Evolutionary conservation across 1,140 invertebrate genomes (phyloP).

Genomic region (Drosophila setifemur): DNA sequence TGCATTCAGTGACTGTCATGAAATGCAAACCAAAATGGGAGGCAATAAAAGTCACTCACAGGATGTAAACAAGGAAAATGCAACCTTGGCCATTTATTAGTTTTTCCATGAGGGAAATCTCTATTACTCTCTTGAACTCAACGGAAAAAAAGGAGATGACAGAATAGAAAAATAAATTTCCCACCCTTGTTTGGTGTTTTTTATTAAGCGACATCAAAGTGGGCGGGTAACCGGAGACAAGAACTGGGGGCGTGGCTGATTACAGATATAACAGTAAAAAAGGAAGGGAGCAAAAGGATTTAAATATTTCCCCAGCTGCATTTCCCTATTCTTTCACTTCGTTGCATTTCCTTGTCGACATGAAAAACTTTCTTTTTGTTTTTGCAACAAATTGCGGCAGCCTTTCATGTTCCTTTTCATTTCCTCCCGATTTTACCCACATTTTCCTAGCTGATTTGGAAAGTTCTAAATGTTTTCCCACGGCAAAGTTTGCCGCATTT

Average conservation of each 20-base stretch:
- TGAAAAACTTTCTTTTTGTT: conserved; percentile 52
- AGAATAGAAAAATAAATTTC: background rate
- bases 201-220: conserved; percentile 19
- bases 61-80: conserved; percentile 37
- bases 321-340: conserved; percentile 21
- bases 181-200: background rate
- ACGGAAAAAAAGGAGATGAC: conserved; percentile 7
- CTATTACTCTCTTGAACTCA: background rate
- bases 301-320: conserved; percentile 35
- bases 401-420: conserved; percentile 33
- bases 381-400: conserved; percentile 59
- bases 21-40: conserved; percentile 33
- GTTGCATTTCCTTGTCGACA: conserved; percentile 42
- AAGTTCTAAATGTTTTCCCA: conserved; percentile 24
- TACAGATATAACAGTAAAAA: conserved; percentile 6
- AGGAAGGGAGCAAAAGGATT: conserved; percentile 27
- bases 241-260: conserved; percentile 39
- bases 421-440: too few species aligned
- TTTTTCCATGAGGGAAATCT: background rate
- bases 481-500: conserved; percentile 6
- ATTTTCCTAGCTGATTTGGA: conserved; percentile 28
- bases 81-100: background rate
- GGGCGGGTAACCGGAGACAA: background rate
- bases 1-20: background rate
- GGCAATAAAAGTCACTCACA: conserved; percentile 49